Percentiles rank a stretch among this genome's conserved stretches.
These are phyloP conservation scores for Apteryx mantelli DNA, from an alignment of 2,113 vertebrate genomes.

Conservation along the genomic window DNA sequence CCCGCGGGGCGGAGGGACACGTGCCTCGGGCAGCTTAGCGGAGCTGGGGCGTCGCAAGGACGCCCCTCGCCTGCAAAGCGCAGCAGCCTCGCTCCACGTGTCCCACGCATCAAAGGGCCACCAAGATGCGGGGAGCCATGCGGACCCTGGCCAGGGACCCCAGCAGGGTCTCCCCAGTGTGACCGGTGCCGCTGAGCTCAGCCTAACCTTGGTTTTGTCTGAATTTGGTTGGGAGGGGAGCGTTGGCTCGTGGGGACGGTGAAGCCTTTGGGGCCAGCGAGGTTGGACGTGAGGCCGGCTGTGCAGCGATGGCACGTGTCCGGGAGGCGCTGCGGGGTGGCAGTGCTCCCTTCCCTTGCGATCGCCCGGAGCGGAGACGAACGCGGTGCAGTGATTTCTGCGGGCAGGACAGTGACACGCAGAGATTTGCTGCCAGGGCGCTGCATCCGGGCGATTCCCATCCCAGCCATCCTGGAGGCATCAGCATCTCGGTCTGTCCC, in stretches of 20 bases:
- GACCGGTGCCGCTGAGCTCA: not conserved
- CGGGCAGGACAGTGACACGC: too few species aligned
- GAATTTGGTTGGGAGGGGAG: not conserved
- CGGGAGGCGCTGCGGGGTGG: not conserved
- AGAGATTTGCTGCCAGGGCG: too few species aligned
- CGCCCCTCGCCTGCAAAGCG: accelerated
- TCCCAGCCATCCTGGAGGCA: too few species aligned
- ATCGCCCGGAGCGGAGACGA: too few species aligned
- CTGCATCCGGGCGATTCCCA: too few species aligned
- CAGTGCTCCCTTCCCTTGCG: not conserved
- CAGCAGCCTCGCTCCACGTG: not conserved
- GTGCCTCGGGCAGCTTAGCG: too few species aligned
- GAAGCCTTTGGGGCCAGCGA: not conserved
- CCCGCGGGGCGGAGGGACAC: too few species aligned
- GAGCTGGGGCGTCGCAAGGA: not conserved
- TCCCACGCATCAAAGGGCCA: not conserved
- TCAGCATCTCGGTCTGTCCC: too few species aligned
- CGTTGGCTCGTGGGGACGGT: not conserved
- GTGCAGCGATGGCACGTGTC: accelerated
- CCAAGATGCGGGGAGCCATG: accelerated
- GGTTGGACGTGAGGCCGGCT: not conserved
- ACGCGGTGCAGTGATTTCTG: too few species aligned
- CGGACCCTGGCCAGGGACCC: not conserved
- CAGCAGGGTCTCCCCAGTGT: not conserved
- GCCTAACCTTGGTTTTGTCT: not conserved